phyloP scores from a whole-genome alignment of 1,140 invertebrate genomes.

The Dendroctonus ponderosae region DNA sequence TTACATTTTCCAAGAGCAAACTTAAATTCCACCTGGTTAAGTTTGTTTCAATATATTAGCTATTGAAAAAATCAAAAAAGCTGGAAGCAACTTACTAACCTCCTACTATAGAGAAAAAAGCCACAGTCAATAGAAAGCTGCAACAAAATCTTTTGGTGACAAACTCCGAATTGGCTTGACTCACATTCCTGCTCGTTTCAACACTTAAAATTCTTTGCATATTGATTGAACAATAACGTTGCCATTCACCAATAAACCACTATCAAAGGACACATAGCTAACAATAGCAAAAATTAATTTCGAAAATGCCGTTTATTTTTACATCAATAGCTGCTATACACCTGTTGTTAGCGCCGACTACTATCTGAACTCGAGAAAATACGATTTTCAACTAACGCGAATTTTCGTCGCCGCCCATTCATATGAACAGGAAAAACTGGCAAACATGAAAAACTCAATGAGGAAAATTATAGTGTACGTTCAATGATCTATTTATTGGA shows the following conservation, averaged over 20 bases:
- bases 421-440: constrained; percentile 8
- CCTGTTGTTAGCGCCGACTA: constrained; percentile 4
- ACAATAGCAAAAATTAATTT: neutral
- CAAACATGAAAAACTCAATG: constrained; percentile 4
- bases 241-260: neutral
- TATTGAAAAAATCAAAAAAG: neutral
- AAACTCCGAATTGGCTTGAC: constrained; percentile 48
- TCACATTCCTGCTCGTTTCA: constrained; percentile 31
- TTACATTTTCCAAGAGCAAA: neutral
- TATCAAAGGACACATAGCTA: neutral
- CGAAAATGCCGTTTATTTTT: neutral
- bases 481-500: constrained; percentile 1
- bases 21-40: neutral
- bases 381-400: constrained; percentile 8
- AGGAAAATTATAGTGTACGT: constrained; percentile 3
- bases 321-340: neutral
- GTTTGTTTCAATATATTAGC: neutral
- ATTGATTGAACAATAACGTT: constrained; percentile 9
- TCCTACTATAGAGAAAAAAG: constrained; percentile 53
- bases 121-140: constrained; percentile 53
- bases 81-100: constrained; percentile 39
- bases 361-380: constrained; percentile 5
- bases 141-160: constrained; percentile 57
- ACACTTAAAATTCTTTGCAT: constrained; percentile 41
- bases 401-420: constrained; percentile 9